Conservation (phyloP, 92 coral and sea anemone species). For the Isaurus tuberculatus region DNA sequence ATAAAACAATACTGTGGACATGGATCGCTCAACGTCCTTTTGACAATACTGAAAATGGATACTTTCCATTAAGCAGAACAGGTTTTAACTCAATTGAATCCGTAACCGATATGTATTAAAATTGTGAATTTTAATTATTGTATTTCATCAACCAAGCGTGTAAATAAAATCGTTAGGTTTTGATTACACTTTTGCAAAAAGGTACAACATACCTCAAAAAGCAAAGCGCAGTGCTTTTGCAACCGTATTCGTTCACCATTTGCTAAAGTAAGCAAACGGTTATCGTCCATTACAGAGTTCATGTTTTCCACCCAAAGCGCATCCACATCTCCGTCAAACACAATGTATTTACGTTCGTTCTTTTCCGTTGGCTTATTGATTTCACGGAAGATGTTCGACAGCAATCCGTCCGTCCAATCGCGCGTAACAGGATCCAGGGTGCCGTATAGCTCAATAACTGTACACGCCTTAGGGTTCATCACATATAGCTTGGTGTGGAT, state of each 20-base stretch:
- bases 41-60: too few relatives aligned
- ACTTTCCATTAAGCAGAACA: too few relatives aligned
- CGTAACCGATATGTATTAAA: too few relatives aligned
- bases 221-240: constrained; percentile 96
- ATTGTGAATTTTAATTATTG: too few relatives aligned
- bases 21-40: too few relatives aligned
- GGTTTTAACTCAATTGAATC: too few relatives aligned
- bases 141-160: too few relatives aligned
- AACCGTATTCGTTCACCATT: constrained; percentile 98
- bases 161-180: background rate
- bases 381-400: constrained; percentile 98
- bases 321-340: constrained; percentile 98
- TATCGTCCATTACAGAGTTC: constrained; percentile 99
- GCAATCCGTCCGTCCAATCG: constrained; percentile 98
- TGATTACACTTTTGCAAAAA: background rate
- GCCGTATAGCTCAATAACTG: constrained; percentile 95
- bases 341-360: constrained; percentile 98
- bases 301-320: constrained; percentile 99
- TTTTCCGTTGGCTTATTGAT: constrained; percentile 99
- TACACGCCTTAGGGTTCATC: constrained; percentile 97
- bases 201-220: constrained; percentile 85
- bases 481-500: constrained; percentile 90
- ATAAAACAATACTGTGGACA: too few relatives aligned
- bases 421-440: constrained; percentile 98
- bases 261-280: constrained; percentile 92